Conservation (phyloP, 2,888 invertebrate species). For the Glyphotaelius pellucidus region DNA sequence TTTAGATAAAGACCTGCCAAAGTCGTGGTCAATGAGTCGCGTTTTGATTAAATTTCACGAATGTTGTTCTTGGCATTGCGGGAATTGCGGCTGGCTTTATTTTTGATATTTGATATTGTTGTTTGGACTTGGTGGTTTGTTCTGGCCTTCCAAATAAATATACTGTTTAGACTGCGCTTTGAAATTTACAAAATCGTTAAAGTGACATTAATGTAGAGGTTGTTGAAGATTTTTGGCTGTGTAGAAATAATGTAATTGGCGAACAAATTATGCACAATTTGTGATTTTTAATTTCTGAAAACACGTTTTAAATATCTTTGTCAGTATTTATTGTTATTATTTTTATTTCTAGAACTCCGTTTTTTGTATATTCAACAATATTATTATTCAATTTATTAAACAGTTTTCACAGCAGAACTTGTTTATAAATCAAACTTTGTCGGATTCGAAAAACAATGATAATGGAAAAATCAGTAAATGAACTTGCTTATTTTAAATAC, state of each 20-base stretch:
- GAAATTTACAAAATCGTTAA: background rate
- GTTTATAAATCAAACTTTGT: background rate
- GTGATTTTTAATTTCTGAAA: background rate
- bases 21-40: background rate
- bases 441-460: too few species aligned
- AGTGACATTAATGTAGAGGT: background rate
- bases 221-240: background rate
- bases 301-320: background rate
- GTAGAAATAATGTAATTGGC: background rate
- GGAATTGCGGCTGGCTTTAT: background rate
- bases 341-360: too few species aligned
- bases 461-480: too few species aligned
- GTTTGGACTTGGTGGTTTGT: background rate
- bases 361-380: too few species aligned
- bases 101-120: constrained; percentile 22
- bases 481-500: too few species aligned
- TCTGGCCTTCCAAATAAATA: background rate
- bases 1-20: background rate
- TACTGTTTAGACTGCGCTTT: background rate
- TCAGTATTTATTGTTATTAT: background rate
- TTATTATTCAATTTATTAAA: too few species aligned
- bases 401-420: too few species aligned
- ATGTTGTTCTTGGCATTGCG: background rate
- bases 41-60: background rate
- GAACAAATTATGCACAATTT: background rate